Percentiles rank a stretch among this genome's conserved stretches.
Evolutionary conservation across 1,140 invertebrate genomes (phyloP).

Genomic region (Brachionus rubens): DNA sequence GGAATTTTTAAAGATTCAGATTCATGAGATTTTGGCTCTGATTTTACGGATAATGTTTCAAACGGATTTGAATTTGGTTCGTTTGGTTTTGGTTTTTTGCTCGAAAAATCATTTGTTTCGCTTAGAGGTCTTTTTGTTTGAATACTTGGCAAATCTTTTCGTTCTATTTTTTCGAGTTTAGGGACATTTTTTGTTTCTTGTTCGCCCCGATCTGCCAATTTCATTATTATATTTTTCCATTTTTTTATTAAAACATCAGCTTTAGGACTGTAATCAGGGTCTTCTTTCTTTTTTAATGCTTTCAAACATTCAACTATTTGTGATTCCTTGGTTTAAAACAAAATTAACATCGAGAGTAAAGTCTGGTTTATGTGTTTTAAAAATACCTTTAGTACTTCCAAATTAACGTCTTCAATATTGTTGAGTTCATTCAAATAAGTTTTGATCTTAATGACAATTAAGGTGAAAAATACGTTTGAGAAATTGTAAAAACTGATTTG

Average conservation of each 20-base stretch:
- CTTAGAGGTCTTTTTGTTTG: neutral
- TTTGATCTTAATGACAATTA: neutral
- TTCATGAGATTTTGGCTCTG: neutral
- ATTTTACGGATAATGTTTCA: neutral
- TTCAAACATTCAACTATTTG: conserved; percentile 39
- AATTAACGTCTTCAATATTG: conserved; percentile 19
- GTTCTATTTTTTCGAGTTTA: neutral
- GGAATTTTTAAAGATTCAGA: neutral
- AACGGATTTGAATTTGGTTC: neutral
- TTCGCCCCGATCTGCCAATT: neutral
- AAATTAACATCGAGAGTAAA: neutral
- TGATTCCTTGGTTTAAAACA: neutral
- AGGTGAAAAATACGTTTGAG: neutral
- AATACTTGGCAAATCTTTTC: neutral
- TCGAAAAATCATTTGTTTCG: neutral
- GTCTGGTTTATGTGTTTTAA: neutral
- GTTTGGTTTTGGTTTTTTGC: conserved; percentile 16
- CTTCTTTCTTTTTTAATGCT: conserved; percentile 18
- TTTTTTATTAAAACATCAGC: conserved; percentile 10
- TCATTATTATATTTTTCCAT: conserved; percentile 33
- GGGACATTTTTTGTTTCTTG: neutral
- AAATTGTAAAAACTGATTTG: neutral
- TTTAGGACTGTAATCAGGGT: neutral
- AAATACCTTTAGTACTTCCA: conserved; percentile 10
- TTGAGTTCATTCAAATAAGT: conserved; percentile 38